Evolutionary conservation across 2,888 invertebrate species (phyloP).

Genomic region (Tetramorium bicarinatum): DNA sequence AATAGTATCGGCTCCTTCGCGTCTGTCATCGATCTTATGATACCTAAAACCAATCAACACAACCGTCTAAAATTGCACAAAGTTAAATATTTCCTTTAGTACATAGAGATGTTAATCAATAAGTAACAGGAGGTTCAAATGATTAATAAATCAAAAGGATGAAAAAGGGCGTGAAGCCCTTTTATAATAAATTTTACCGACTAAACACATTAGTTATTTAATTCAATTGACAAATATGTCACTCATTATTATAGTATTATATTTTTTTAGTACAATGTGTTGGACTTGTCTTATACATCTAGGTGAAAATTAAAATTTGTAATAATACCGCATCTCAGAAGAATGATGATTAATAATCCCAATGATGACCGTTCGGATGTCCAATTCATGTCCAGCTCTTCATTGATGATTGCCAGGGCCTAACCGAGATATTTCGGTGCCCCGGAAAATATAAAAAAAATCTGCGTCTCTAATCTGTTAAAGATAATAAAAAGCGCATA

Average conservation of each 20-base stretch:
- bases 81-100: neutral
- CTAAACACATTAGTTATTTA: neutral
- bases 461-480: constrained; percentile 18
- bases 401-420: constrained; percentile 78
- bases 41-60: constrained; percentile 60
- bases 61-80: neutral
- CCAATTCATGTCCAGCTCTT: constrained; percentile 85
- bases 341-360: constrained; percentile 83
- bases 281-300: neutral
- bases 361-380: constrained; percentile 83
- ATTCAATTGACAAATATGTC: neutral
- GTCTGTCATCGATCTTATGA: constrained; percentile 66
- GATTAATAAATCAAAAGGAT: no score
- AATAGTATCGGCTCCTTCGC: constrained; percentile 77
- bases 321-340: constrained; percentile 82
- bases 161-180: no score
- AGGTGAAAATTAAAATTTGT: constrained; percentile 13
- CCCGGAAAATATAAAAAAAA: constrained; percentile 31
- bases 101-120: neutral
- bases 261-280: neutral
- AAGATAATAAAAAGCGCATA: neutral
- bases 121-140: no score
- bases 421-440: constrained; percentile 45
- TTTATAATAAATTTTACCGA: no score
- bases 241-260: neutral